phyloP scores from a whole-genome alignment of 2,797 vertebrate species.

The Mormyrops attenuatus region DNA sequence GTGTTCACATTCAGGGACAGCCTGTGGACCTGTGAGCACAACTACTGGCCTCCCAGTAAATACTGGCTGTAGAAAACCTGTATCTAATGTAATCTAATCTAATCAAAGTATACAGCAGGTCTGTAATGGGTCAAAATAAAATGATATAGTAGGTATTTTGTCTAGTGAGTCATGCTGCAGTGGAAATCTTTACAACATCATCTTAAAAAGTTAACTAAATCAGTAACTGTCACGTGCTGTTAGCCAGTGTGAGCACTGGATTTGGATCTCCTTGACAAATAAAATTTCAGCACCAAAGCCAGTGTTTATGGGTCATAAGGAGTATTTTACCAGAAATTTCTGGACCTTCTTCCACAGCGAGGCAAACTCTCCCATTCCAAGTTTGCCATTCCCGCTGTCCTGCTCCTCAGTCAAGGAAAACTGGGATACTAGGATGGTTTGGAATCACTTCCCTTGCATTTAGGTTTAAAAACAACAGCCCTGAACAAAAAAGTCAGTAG shows the following conservation, averaged over 20 bases:
- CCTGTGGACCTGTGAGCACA: not conserved
- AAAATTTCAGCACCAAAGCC: not conserved
- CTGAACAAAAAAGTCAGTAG: not conserved
- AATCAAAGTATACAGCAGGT: not conserved
- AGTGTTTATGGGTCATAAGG: not conserved
- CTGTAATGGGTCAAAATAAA: not conserved
- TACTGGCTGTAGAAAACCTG: not conserved
- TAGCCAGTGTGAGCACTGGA: not conserved
- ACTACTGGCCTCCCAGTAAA: not conserved
- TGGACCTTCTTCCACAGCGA: slow-evolving; percentile 82
- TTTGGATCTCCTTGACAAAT: not conserved
- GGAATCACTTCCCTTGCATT: not conserved
- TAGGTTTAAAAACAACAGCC: not conserved
- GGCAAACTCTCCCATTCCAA: slow-evolving; percentile 74
- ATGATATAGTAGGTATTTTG: not conserved
- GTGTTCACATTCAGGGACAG: not conserved
- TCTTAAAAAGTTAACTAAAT: not conserved
- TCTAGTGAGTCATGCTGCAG: not conserved
- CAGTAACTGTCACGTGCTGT: not conserved
- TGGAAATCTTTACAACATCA: not conserved
- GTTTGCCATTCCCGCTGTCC: slow-evolving; percentile 67
- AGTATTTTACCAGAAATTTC: slow-evolving; percentile 70
- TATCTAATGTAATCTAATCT: not conserved
- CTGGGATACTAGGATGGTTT: not conserved
- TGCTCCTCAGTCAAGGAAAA: slow-evolving; percentile 57